phyloP scores from a whole-genome alignment of 2,113 vertebrate species.

The Castor canadensis region DNA sequence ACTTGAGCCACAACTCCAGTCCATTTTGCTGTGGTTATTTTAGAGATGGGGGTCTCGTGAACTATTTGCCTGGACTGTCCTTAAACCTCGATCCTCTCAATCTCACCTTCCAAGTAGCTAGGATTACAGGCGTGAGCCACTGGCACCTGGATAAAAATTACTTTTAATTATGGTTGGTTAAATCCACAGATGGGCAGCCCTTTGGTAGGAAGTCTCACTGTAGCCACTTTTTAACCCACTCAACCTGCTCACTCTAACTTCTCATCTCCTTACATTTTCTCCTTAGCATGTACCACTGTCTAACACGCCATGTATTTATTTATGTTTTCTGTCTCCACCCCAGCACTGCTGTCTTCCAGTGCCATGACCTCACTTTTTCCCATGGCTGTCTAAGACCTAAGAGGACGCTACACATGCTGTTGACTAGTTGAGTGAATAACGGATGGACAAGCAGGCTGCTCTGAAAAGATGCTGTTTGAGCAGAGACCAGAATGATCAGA shows the following conservation, averaged over 20 bases:
- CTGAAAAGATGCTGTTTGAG: background rate
- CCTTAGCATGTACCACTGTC: background rate
- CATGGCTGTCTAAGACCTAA: background rate
- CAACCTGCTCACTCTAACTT: fast-evolving
- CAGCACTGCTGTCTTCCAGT: background rate
- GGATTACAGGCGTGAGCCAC: too few species aligned
- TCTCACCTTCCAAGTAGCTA: too few species aligned
- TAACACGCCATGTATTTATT: background rate
- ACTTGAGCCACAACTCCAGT: too few species aligned
- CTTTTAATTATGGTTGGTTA: background rate
- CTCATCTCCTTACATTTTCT: background rate
- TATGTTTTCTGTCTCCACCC: background rate
- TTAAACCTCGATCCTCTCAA: too few species aligned
- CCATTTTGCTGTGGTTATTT: too few species aligned
- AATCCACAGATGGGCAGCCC: background rate
- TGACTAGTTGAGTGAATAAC: background rate
- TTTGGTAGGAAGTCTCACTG: background rate
- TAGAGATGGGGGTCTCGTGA: too few species aligned
- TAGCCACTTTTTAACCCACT: background rate
- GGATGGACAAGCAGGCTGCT: background rate
- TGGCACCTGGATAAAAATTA: too few species aligned
- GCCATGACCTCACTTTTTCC: background rate
- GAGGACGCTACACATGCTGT: background rate
- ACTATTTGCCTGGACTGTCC: too few species aligned
- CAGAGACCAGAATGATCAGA: background rate